These are phyloP conservation scores for Ageneiosus marmoratus DNA, from an alignment of 2,113 vertebrate species.

Conservation along the genomic window DNA sequence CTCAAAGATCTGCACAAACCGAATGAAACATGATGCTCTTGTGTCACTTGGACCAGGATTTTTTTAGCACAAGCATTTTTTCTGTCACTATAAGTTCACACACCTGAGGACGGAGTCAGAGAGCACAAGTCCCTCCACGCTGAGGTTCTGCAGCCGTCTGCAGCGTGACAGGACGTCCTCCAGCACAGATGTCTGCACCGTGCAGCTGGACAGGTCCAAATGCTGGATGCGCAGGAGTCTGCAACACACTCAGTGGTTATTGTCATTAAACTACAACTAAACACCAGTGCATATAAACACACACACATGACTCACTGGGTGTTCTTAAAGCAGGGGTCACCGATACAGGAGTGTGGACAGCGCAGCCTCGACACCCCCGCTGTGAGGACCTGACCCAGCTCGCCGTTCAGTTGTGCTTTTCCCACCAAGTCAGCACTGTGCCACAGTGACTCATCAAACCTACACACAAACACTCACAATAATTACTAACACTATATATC, in stretches of 20 bases:
- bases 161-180: conserved; percentile 78
- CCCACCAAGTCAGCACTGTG: conserved; percentile 84
- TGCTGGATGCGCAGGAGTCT: conserved; percentile 81
- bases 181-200: conserved; percentile 72
- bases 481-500: too few relatives aligned
- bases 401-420: conserved; percentile 71
- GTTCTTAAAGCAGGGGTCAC: conserved; percentile 70
- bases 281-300: background rate
- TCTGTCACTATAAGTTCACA: conserved; percentile 49
- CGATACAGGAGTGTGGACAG: conserved; percentile 83
- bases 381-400: conserved; percentile 79
- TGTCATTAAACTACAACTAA: background rate
- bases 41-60: background rate
- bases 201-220: conserved; percentile 86
- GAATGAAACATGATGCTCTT: background rate
- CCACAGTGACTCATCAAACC: conserved; percentile 92
- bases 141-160: conserved; percentile 78
- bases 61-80: background rate
- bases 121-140: conserved; percentile 85
- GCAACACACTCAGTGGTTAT: background rate
- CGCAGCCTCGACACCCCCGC: conserved; percentile 80
- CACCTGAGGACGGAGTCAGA: conserved; percentile 82
- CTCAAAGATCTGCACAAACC: conserved; percentile 74
- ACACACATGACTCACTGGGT: conserved; percentile 69
- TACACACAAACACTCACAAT: conserved; percentile 57